These are phyloP conservation scores for Adelphocoris suturalis DNA, from an alignment of 2,888 invertebrate species.

Conservation along the genomic window DNA sequence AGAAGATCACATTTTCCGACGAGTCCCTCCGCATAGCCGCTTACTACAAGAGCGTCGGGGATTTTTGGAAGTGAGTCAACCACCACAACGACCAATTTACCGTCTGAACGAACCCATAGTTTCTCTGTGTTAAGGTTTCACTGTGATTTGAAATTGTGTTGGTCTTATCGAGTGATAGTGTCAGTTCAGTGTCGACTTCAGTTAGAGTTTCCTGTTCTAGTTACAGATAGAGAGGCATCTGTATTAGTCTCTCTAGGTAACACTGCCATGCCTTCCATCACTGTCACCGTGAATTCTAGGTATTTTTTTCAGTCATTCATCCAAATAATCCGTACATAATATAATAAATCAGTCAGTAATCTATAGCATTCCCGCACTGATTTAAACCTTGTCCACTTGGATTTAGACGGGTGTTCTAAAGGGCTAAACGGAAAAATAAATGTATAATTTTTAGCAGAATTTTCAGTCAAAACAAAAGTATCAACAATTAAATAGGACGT, in stretches of 20 bases:
- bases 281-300: constrained; percentile 38
- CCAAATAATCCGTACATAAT: neutral
- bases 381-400: too few relatives aligned
- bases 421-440: too few relatives aligned
- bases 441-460: too few relatives aligned
- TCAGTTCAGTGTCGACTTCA: constrained; percentile 9
- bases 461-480: too few relatives aligned
- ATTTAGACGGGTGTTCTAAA: too few relatives aligned
- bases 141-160: neutral
- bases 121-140: neutral
- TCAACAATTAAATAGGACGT: too few relatives aligned
- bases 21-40: constrained; percentile 64
- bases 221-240: too few relatives aligned
- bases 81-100: neutral
- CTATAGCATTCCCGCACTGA: too few relatives aligned
- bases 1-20: neutral
- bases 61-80: constrained; percentile 74
- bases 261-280: constrained; percentile 59
- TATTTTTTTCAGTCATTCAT: constrained; percentile 15
- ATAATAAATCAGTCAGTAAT: neutral
- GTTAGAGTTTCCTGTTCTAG: too few relatives aligned
- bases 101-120: neutral
- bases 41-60: constrained; percentile 74
- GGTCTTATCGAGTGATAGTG: neutral
- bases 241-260: neutral